Conservation (phyloP, 2,888 invertebrate species). For the Calameuta idolon region DNA sequence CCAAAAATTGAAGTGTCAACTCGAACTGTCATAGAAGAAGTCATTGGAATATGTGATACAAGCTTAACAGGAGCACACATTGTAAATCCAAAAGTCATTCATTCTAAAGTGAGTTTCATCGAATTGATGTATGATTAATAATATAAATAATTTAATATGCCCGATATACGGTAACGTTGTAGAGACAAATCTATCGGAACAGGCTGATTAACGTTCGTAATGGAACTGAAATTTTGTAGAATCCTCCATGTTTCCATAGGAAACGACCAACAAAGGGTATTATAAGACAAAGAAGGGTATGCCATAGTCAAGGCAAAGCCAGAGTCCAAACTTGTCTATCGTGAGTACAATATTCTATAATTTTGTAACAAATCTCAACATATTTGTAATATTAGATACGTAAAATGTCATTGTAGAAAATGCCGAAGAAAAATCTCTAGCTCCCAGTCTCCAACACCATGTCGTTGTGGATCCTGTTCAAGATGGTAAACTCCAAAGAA, state of each 20-base stretch:
- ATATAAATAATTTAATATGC: not conserved
- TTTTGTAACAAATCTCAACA: not conserved
- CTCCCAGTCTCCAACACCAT: slow-evolving; percentile 11
- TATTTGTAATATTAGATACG: not conserved
- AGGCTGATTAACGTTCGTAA: not conserved
- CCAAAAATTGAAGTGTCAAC: slow-evolving; percentile 80
- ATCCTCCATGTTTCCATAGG: slow-evolving; percentile 43
- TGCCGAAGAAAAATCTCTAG: slow-evolving; percentile 19
- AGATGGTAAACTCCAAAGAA: slow-evolving; percentile 19
- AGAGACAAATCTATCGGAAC: not conserved
- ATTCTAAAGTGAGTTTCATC: slow-evolving; percentile 54
- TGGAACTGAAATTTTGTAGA: slow-evolving; percentile 36
- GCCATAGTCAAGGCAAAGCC: slow-evolving; percentile 52
- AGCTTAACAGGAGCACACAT: slow-evolving; percentile 42
- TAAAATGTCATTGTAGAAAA: slow-evolving; percentile 11
- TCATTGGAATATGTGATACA: slow-evolving; percentile 51
- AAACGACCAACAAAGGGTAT: slow-evolving; percentile 47
- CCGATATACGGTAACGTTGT: not conserved
- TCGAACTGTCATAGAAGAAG: slow-evolving; percentile 76
- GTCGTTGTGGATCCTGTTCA: slow-evolving; percentile 14
- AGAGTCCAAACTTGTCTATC: slow-evolving; percentile 34
- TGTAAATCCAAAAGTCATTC: slow-evolving; percentile 65
- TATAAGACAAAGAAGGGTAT: slow-evolving; percentile 58
- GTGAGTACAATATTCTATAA: slow-evolving; percentile 37
- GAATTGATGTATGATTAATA: not conserved